These are phyloP conservation scores for Malurus melanocephalus DNA, from an alignment of 2,113 vertebrate genomes.

Conservation along the genomic window DNA sequence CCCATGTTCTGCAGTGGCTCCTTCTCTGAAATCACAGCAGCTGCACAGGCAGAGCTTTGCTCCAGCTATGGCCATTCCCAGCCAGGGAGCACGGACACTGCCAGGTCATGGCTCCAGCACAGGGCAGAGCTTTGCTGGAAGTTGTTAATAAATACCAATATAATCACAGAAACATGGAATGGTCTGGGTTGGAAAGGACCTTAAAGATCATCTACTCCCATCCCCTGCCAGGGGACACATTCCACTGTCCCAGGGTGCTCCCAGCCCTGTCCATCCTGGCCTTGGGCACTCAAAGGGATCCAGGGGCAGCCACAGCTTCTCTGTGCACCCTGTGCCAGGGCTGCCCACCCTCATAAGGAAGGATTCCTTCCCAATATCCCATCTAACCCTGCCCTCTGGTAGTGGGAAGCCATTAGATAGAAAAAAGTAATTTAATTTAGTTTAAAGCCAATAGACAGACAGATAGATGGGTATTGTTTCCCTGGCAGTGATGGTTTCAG, in stretches of 20 bases:
- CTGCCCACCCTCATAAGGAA: rapidly evolving
- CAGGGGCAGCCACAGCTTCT: neutral
- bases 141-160: neutral
- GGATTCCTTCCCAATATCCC: neutral
- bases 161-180: neutral
- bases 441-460: neutral
- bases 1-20: neutral
- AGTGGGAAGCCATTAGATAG: neutral
- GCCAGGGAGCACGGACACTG: neutral
- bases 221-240: neutral
- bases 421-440: neutral
- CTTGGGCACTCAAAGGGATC: neutral
- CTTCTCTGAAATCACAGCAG: neutral
- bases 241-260: rapidly evolving
- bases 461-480: neutral
- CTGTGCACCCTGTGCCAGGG: neutral
- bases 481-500: neutral
- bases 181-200: neutral
- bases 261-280: rapidly evolving
- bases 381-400: neutral
- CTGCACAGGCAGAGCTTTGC: neutral
- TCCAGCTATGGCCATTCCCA: neutral
- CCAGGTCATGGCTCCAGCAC: neutral
- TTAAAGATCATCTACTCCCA: rapidly evolving
- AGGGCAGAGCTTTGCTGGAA: neutral